Base-by-base conservation (phyloP, 2,797 vertebrate genomes). In the Danio jaintianensis region DNA sequence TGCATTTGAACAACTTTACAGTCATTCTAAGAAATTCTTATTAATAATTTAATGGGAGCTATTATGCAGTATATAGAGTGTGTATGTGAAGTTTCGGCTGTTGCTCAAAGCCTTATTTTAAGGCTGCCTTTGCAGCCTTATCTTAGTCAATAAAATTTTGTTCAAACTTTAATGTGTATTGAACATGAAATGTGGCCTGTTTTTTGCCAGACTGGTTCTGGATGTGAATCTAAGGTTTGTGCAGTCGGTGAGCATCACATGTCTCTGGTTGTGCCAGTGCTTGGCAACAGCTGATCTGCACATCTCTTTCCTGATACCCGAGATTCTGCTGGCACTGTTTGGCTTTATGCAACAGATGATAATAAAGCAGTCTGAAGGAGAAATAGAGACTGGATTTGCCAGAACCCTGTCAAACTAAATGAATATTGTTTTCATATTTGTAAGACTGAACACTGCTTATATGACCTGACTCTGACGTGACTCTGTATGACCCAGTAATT, bases 281-380 rank as follows among this genome's bases (percentile, higher is more conserved):
- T 61, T 61, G 16, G n/a, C 7, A 18, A 18, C 38, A 12, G 48
- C 38, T 52, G 12, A 69, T 38, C 15, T n/a, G 10, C 45, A 53
- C 38, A 68, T 40, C 48, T 2, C 29, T 40, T 11, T 18, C 15
- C 40, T 69, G 48, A 69, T 69, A 69, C 48, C 36, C 0, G 4
- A 12, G 67, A 52, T 69, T 53, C 48, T 40, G 48, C 48, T 69
- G 47, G 67, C 67, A 38, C 29, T 53, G 16, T 16, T 69, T 6
- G 6, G 48, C 18, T 53, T 69, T 69, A 69, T 69, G 48, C 40
- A 53, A 69, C 67, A 18, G 67, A 38, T 18, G 48, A 69, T 53
- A 69, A 38, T 52, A 40, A 69, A 53, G 48, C 0, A 1, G 67
- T 40, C 22, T 6, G 52, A 10, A 12, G 67, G 29, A 52, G 29